phyloP scores from a whole-genome alignment of 1,140 invertebrate species.

The Lepidurus couesii region DNA sequence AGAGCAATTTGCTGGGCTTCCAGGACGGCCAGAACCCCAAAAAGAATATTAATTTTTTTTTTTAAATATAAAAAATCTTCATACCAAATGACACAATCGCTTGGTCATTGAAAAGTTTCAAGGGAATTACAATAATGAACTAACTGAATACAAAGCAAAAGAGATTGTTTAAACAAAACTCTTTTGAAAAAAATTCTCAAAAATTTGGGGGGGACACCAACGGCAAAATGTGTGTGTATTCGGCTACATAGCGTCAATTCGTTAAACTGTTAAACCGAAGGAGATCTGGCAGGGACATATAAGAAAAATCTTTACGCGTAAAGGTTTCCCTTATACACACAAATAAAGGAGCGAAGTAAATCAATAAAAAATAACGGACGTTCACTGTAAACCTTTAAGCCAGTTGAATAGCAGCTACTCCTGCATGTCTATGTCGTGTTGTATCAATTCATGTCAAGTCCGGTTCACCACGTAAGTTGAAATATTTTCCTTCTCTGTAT shows the following conservation, averaged over 20 bases:
- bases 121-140: not conserved
- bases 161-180: not conserved
- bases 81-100: not conserved
- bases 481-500: not conserved
- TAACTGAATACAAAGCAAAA: slow-evolving; percentile 6
- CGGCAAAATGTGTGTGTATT: not conserved
- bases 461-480: not conserved
- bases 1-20: not conserved
- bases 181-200: not conserved
- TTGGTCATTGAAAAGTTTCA: not conserved
- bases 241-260: not conserved
- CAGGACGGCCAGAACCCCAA: not conserved
- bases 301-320: too few relatives aligned
- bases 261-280: not conserved
- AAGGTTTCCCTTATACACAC: too few relatives aligned
- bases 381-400: too few relatives aligned
- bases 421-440: too few relatives aligned
- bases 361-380: too few relatives aligned
- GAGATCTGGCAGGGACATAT: not conserved
- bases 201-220: not conserved
- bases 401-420: too few relatives aligned
- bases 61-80: too few relatives aligned
- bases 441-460: not conserved
- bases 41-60: too few relatives aligned
- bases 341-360: too few relatives aligned